phyloP scores from a whole-genome alignment of 2,113 vertebrate species.

The Clarias magur region DNA sequence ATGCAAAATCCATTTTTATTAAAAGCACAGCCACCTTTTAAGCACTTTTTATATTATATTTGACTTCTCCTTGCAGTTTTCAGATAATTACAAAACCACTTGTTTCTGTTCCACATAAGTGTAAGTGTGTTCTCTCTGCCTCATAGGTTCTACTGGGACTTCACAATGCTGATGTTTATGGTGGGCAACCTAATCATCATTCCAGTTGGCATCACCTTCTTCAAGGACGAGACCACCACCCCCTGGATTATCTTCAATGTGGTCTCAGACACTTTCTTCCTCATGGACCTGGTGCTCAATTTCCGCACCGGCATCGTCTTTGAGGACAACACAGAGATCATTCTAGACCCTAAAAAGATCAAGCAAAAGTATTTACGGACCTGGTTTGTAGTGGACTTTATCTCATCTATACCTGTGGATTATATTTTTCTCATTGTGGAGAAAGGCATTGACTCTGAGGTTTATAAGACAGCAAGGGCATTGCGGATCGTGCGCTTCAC shows the following conservation, averaged over 20 bases:
- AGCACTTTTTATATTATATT: background rate
- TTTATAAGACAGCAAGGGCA: slow-evolving; percentile 94
- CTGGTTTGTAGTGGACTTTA: slow-evolving; percentile 97
- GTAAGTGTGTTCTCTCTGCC: background rate
- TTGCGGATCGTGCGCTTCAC: slow-evolving; percentile 95
- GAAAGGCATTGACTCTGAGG: slow-evolving; percentile 95
- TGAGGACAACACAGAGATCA: slow-evolving; percentile 98
- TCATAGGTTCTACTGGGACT: slow-evolving; percentile 97
- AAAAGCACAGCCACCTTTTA: background rate
- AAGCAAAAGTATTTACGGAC: slow-evolving; percentile 95
- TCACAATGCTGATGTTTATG: slow-evolving; percentile 98
- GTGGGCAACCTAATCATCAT: slow-evolving; percentile 99
- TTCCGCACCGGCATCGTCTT: slow-evolving; percentile 96
- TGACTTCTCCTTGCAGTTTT: background rate
- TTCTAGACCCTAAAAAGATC: slow-evolving; percentile 93
- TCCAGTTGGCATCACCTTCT: slow-evolving; percentile 98
- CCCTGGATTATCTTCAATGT: slow-evolving; percentile 99
- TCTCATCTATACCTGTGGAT: slow-evolving; percentile 98
- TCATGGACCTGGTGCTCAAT: slow-evolving; percentile 96
- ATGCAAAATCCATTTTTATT: background rate
- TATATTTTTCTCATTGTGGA: slow-evolving; percentile 99
- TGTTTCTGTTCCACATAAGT: background rate
- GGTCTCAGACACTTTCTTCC: slow-evolving; percentile 97
- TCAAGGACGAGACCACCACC: slow-evolving; percentile 95
- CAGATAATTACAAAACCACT: background rate